phyloP scores from a whole-genome alignment of 1,140 invertebrate species.

The Subanguina moxae region DNA sequence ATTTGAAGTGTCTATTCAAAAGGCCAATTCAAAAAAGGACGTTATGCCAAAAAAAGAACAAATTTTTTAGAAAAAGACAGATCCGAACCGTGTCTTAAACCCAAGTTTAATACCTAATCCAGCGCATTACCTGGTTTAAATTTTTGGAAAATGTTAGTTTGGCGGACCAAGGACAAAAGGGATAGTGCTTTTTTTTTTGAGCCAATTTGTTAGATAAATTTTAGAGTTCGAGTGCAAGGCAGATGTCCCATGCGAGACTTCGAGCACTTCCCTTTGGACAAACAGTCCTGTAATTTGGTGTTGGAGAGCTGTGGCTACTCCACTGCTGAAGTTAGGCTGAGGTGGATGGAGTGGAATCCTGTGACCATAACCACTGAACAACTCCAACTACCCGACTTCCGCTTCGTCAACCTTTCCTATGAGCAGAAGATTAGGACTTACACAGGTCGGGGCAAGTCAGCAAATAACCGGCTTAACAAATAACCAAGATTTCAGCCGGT shows the following conservation, averaged over 20 bases:
- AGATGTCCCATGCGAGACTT: constrained; percentile 46
- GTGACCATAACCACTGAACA: constrained; percentile 45
- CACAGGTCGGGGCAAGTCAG: constrained; percentile 22
- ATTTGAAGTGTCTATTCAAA: too few relatives aligned
- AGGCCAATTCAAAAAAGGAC: too few relatives aligned
- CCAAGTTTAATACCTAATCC: too few relatives aligned
- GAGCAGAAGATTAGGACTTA: constrained; percentile 30
- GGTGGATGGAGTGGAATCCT: constrained; percentile 43
- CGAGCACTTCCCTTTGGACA: constrained; percentile 48
- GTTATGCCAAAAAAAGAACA: too few relatives aligned
- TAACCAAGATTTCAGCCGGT: background rate
- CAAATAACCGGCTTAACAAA: background rate
- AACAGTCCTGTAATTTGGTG: constrained; percentile 34
- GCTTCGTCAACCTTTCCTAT: constrained; percentile 46
- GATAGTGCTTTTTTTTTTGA: too few relatives aligned
- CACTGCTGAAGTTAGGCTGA: constrained; percentile 45
- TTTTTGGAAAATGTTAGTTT: too few relatives aligned
- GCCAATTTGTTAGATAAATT: constrained; percentile 2
- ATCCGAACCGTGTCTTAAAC: too few relatives aligned
- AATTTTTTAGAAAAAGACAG: too few relatives aligned
- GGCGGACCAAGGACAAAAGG: too few relatives aligned
- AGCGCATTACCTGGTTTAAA: too few relatives aligned
- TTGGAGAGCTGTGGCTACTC: constrained; percentile 48
- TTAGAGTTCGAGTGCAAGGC: constrained; percentile 36
- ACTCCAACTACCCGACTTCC: constrained; percentile 45